Conservation (phyloP, 2,888 invertebrate species). For the Drosophila helvetica region DNA sequence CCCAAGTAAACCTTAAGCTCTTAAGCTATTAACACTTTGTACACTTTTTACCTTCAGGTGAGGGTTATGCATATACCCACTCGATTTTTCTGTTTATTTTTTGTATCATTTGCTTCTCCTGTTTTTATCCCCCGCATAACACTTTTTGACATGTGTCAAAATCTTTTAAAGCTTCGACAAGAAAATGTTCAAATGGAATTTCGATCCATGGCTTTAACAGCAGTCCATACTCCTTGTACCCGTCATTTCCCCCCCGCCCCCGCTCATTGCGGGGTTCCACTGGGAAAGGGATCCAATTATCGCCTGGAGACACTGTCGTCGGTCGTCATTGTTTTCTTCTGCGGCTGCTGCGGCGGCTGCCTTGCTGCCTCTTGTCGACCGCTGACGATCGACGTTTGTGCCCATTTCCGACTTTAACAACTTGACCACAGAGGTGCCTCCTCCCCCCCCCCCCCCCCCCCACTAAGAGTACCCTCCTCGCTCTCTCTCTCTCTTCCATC, state of each 20-base stretch:
- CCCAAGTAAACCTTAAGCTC: neutral
- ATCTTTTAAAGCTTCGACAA: constrained; percentile 21
- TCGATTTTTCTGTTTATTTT: neutral
- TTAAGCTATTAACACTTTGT: neutral
- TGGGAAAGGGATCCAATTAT: constrained; percentile 75
- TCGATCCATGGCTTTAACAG: neutral
- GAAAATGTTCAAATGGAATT: constrained; percentile 21
- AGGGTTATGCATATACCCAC: neutral
- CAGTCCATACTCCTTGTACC: neutral
- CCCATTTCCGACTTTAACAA: constrained; percentile 73
- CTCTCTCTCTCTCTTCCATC: neutral
- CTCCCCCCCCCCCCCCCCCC: neutral
- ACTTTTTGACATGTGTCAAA: constrained; percentile 36
- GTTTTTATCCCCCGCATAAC: constrained; percentile 6
- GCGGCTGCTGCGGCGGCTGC: neutral
- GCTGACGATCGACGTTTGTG: constrained; percentile 65
- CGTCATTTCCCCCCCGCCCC: neutral
- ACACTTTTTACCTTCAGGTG: neutral
- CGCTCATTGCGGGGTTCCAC: constrained; percentile 11
- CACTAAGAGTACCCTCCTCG: neutral
- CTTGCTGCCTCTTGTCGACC: constrained; percentile 47
- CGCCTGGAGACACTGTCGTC: constrained; percentile 65
- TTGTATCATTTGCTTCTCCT: neutral
- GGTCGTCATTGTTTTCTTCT: constrained; percentile 24
- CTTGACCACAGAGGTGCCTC: constrained; percentile 62